Evolutionary conservation across 2,113 vertebrate genomes (phyloP), one percentile per base, ranked within the genome.

Genomic region (Chiloscyllium plagiosum): DNA sequence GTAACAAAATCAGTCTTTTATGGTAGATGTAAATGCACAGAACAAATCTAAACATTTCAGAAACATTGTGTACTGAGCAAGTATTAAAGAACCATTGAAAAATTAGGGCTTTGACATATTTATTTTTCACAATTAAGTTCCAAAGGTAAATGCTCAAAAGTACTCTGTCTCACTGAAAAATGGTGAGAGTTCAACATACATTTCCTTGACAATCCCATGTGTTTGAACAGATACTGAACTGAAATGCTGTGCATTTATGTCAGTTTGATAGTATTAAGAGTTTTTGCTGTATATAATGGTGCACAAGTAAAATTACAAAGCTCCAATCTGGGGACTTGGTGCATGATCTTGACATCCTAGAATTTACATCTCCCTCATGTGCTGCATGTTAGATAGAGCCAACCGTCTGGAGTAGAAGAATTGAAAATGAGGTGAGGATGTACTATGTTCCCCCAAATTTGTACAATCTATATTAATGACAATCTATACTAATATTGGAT

Each of bases 41-140:
- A 93, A 66, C 66, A 61, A 93, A 93, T 93, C 33, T 93, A 93
- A 93, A 93, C 61, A 93, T 93, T 93, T 93, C 37, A 93, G 89
- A 66, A 66, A 65, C 89, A 93, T 65, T 93, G 89, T 93, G 66
- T 93, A 93, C 19, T 93, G 61, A 93, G 22, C 89, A 66, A 33
- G 56, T 93, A 93, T 93, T 93, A 93, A 93, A 93, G 56, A 93
- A 42, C 61, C 89, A 93, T 93, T 93, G 89, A 93, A 93, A 93
- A 93, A 93, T 93, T 93, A 93, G 61, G 17, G 89, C 4, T 20
- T 24, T 93, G 89, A 93, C 89, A 93, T 93, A 93, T 93, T 93
- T 93, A 93, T 93, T 93, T 93, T 93, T 68, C 89, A 37, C 89
- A 93, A 93, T 66, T 93, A 93, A 68, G 61, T 93, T 93, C 65